A percentile compares a stretch with the other conserved stretches of the same genome.
Evolutionary conservation across 2,888 invertebrate species (phyloP).

Genomic region (Apotomis betuletana): DNA sequence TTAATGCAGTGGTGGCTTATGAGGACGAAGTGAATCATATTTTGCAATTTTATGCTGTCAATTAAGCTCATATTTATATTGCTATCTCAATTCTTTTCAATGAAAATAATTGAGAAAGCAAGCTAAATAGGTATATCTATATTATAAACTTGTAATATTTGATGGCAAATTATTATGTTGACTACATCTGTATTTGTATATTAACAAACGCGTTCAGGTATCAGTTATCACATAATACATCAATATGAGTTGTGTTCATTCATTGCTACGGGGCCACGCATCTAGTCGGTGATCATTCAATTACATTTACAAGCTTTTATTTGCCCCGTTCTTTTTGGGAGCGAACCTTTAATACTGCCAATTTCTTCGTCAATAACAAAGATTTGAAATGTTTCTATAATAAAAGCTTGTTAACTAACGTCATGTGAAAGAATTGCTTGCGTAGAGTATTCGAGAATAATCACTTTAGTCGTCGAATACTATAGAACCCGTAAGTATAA

Average conservation of each 20-base stretch:
- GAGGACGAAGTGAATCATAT: too few species aligned
- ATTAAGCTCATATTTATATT: too few species aligned
- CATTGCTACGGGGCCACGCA: constrained; percentile 36
- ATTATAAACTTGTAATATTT: too few species aligned
- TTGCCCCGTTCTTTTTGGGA: not conserved
- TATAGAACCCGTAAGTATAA: constrained; percentile 5
- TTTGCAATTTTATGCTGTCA: too few species aligned
- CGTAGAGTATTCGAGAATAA: not conserved
- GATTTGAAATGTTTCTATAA: not conserved
- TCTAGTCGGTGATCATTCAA: constrained; percentile 27
- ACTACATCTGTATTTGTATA: not conserved
- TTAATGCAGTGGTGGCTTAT: not conserved
- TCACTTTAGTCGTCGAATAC: not conserved
- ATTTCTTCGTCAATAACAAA: not conserved
- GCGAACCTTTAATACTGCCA: not conserved
- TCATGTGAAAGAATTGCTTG: constrained; percentile 1
- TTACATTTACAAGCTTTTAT: constrained; percentile 27
- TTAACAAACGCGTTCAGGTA: not conserved
- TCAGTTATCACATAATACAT: constrained; percentile 1
- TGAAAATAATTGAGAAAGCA: too few species aligned
- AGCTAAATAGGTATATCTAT: too few species aligned
- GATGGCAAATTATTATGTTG: too few species aligned
- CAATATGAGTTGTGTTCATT: constrained; percentile 22
- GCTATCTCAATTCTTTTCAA: too few species aligned
- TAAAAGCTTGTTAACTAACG: constrained; percentile 33